These are phyloP conservation scores for Mastacembelus armatus DNA, from an alignment of 2,797 vertebrate species.

Conservation along the genomic window DNA sequence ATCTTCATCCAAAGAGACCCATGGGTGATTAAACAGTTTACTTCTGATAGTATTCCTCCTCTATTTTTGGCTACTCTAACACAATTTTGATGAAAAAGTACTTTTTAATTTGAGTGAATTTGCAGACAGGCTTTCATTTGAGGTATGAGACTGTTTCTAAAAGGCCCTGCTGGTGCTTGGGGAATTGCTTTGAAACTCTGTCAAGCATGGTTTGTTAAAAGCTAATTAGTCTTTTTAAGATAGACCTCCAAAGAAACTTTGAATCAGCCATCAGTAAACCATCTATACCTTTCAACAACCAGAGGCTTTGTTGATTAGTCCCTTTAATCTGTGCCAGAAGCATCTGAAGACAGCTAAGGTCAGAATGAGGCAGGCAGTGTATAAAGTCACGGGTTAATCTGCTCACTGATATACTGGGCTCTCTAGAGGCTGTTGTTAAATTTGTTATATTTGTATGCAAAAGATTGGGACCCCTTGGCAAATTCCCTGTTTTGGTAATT, in stretches of 20 bases:
- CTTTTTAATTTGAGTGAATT: constrained; percentile 15
- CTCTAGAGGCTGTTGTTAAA: not conserved
- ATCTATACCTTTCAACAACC: constrained; percentile 4
- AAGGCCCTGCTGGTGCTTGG: constrained; percentile 25
- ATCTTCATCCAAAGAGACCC: not conserved
- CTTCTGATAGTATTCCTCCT: constrained; percentile 8
- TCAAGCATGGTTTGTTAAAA: constrained; percentile 37
- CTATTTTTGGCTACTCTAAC: constrained; percentile 16
- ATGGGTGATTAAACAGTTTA: not conserved
- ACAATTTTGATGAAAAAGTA: constrained; percentile 11
- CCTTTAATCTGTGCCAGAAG: constrained; percentile 46
- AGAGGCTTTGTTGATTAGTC: constrained; percentile 25
- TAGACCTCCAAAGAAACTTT: constrained; percentile 27
- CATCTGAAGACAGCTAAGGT: constrained; percentile 30
- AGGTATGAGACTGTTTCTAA: constrained; percentile 29
- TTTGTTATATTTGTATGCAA: not conserved
- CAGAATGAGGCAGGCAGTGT: constrained; percentile 27
- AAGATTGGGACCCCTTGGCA: not conserved
- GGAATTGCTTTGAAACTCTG: constrained; percentile 48
- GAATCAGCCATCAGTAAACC: constrained; percentile 24
- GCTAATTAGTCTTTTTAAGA: constrained; percentile 57
- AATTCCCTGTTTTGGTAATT: not conserved
- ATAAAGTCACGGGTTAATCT: constrained; percentile 56
- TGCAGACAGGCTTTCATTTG: constrained; percentile 15
- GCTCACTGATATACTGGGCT: constrained; percentile 12